Base-by-base conservation (phyloP, 2,113 vertebrate species). In the Hystrix brachyura region DNA sequence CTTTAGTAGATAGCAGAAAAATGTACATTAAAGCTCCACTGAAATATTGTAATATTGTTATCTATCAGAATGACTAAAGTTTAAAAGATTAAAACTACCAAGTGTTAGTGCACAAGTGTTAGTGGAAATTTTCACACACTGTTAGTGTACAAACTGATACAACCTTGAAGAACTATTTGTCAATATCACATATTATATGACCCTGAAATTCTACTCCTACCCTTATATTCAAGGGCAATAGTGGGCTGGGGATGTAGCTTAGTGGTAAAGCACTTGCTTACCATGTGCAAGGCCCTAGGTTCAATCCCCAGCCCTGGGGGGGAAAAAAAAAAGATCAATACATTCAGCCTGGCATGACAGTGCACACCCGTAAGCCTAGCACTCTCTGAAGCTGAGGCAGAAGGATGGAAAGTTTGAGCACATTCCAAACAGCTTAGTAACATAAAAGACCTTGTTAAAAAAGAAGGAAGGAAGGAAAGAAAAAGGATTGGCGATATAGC, bases 51-150 rank as follows among this genome's bases (percentile, higher is more conserved):
- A 96, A 74, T 51, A 87, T 34, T 64, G 11, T 27, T 82, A 79
- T 14, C 62, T 80, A 81, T 82, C 65, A 82, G 29, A 82, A 94
- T 79, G 48, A 12, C 46, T 90, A 87, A 93, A 79, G 84, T 82
- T 59, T 21, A 84, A 72, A 91, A 67, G 15, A 74, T 2, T 59
- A 14, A 65, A 18, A 64, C 88, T 88, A 81, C 32, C 11, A 76
- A 92, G 19, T 83, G 69, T 48, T 78, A 32, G n/a, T 64, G 51
- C 38, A 38, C 38, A 38, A 38, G 38, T 38, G 38, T 38, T 38
- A 38, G 60, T 59, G 34, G 23, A 94, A 90, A 55, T 57, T 78
- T 46, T 46, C n/a, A 74, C 59, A 38, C 81, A 32, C 59, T 62
- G 10, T 13, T 87, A 82, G 29, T 93, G 65, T 62, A 78, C 7